Evolutionary conservation across 2,797 vertebrate species (phyloP).

Genomic region (Nyctibius grandis): DNA sequence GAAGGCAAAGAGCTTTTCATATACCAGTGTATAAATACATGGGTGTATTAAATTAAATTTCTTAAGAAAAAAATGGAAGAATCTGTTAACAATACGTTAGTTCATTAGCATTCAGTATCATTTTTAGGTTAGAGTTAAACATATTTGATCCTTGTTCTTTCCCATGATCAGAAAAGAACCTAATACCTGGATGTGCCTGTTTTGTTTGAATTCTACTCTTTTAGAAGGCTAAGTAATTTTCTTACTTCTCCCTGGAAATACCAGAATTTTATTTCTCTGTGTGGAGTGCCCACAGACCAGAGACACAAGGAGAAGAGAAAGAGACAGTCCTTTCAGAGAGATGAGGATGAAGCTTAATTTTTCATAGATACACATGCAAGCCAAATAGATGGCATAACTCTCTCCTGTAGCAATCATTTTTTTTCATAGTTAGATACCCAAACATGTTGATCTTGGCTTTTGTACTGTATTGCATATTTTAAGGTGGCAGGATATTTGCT

Average conservation of each 20-base stretch:
- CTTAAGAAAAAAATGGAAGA: not conserved
- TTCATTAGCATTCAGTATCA: not conserved
- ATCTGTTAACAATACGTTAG: not conserved
- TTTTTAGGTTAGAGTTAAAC: not conserved
- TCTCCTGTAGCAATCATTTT: not conserved
- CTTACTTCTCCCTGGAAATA: not conserved
- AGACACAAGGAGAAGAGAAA: not conserved
- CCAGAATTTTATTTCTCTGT: not conserved
- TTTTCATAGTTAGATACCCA: not conserved
- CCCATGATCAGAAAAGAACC: not conserved
- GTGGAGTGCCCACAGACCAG: not conserved
- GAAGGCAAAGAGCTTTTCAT: not conserved
- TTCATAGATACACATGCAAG: not conserved
- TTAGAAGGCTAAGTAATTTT: not conserved
- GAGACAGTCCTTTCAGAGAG: not conserved
- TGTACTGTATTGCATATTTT: not conserved
- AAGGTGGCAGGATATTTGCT: not conserved
- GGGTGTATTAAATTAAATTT: not conserved
- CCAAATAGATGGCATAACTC: not conserved
- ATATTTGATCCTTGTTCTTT: not conserved
- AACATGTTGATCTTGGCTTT: not conserved
- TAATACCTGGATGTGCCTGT: not conserved
- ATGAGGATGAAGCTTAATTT: not conserved
- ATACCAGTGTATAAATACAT: not conserved
- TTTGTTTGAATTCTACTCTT: not conserved